Base-by-base conservation (phyloP, 1,140 invertebrate species). In the Formica selysi region DNA sequence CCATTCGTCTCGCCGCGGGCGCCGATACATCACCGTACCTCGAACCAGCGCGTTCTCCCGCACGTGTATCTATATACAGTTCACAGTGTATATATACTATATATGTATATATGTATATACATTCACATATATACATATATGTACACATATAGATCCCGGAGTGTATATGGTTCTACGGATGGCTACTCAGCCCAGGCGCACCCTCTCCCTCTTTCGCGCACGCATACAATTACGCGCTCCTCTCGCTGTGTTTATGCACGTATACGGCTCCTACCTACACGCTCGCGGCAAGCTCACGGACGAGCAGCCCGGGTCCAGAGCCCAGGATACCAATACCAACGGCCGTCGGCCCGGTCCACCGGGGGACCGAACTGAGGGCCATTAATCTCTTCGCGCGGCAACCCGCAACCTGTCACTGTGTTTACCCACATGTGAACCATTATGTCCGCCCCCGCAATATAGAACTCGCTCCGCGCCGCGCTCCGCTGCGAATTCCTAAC, bases 351-450 rank as follows among this genome's bases (percentile, higher is more conserved):
- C 86, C 71, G 89, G 86, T 90, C 85, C 90, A 89, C 85, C 89
- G 81, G 91, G 91, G 91, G 86, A 92, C 90, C 92, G 91, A 92
- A 93, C 91, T 90, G 88, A 91, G 92, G 92, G 92, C 93, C 93
- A 94, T 94, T 94, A 94, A 94, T 94, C 94, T 94, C 91, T 92
- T 93, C 90, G 93, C 91, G 93, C 93, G 92, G 92, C 92, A 94
- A 95, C 93, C 95, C 95, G 92, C 93, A 95, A 94, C 94, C 94
- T 94, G 94, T 95, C 95, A 94, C 94, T 95, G 92, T 95, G 94
- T 95, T 95, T 95, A 95, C 94, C 94, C 95, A 95, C 94, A 95
- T 94, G 93, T 94, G 93, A 94, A 95, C 93, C 94, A 94, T 95
- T 95, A 95, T 94, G 94, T 94, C 93, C 93, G 92, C 94, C 93